These are phyloP conservation scores for Platalea minor DNA, from an alignment of 2,797 vertebrate species.

Conservation along the genomic window DNA sequence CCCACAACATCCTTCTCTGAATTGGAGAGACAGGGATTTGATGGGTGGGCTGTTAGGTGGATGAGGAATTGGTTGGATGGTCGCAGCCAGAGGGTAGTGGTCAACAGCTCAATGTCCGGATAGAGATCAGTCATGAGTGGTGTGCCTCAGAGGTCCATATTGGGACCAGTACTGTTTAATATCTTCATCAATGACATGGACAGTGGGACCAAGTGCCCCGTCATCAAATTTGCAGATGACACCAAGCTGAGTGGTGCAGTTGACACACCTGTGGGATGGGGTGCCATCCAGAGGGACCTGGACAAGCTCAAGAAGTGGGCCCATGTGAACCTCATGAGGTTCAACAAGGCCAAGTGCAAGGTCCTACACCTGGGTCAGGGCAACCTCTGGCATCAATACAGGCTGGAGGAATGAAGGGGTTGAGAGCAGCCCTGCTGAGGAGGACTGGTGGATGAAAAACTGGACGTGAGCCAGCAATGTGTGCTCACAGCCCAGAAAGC, in stretches of 20 bases:
- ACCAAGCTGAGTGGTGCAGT: background rate
- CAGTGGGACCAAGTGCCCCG: background rate
- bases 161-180: background rate
- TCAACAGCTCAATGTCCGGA: background rate
- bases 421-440: background rate
- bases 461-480: too few species aligned
- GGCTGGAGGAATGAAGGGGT: background rate
- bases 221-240: background rate
- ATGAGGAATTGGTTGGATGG: background rate
- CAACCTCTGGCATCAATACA: too few species aligned
- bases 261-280: background rate
- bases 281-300: too few species aligned
- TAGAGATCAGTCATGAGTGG: accelerated
- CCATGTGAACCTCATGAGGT: background rate
- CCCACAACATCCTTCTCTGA: too few species aligned
- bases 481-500: background rate
- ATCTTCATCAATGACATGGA: background rate
- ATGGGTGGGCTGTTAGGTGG: accelerated
- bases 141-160: background rate
- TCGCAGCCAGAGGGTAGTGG: accelerated
- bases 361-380: background rate
- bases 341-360: background rate
- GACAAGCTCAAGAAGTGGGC: background rate
- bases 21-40: background rate
- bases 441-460: background rate